Conservation (phyloP, 2,797 vertebrate genomes). For the Neopelma chrysocephalum region DNA sequence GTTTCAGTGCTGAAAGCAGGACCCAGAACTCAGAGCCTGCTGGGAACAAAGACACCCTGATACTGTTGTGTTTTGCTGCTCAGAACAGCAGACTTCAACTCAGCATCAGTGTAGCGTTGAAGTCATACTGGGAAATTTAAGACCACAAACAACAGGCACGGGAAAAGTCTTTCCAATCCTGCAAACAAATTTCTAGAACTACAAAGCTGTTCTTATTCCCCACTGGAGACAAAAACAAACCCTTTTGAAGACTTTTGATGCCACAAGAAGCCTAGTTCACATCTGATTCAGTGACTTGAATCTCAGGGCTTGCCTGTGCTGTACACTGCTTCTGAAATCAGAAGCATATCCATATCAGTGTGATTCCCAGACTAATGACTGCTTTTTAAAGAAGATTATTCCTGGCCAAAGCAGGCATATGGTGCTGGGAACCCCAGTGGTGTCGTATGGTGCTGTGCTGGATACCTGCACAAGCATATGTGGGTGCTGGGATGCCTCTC, state of each 20-base stretch:
- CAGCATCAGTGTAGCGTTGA: background rate
- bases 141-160: slow-evolving; percentile 3
- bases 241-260: background rate
- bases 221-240: background rate
- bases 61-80: background rate
- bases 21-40: background rate
- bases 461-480: background rate
- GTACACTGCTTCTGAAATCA: background rate
- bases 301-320: background rate
- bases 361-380: background rate
- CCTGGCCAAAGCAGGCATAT: background rate
- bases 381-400: background rate
- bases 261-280: background rate
- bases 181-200: background rate
- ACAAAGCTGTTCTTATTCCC: background rate
- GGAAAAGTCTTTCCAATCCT: background rate
- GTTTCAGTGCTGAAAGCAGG: slow-evolving; percentile 40
- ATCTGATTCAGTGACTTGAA: background rate
- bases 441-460: background rate
- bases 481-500: background rate
- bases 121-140: background rate
- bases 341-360: background rate
- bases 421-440: background rate
- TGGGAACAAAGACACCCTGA: background rate
- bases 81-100: background rate